Conservation (phyloP, 2,113 vertebrate species). For the Edolisoma coerulescens region DNA sequence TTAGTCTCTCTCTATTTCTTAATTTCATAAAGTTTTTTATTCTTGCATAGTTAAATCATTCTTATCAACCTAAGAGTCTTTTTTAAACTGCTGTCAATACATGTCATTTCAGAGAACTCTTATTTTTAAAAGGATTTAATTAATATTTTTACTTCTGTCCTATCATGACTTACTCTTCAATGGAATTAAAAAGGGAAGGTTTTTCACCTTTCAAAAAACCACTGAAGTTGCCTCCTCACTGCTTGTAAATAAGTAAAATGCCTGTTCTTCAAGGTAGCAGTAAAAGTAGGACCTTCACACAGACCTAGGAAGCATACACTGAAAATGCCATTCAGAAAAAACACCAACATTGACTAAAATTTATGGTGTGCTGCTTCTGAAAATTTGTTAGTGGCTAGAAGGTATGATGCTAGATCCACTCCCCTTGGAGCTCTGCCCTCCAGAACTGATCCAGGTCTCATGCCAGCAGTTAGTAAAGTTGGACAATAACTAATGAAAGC, state of each 20-base stretch:
- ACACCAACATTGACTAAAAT: background rate
- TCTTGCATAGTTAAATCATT: background rate
- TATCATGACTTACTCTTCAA: background rate
- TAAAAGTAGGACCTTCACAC: background rate
- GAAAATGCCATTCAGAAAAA: background rate
- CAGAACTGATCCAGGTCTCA: background rate
- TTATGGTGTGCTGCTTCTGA: background rate
- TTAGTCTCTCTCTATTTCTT: background rate
- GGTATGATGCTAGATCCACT: background rate
- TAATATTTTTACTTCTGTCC: background rate
- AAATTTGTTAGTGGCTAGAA: background rate
- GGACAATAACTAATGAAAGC: background rate
- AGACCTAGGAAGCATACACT: background rate
- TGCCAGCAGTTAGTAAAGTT: background rate
- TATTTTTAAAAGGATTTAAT: background rate
- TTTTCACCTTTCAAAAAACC: background rate
- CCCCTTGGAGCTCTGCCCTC: background rate
- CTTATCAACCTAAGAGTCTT: background rate
- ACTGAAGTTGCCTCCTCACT: background rate
- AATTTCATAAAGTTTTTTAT: background rate
- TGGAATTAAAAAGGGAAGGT: background rate
- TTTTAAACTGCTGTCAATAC: background rate
- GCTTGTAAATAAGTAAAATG: background rate
- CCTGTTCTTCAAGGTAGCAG: background rate
- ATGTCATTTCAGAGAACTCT: background rate